These are phyloP conservation scores for Fragum fragum DNA, from an alignment of 2,888 invertebrate species.

Conservation along the genomic window DNA sequence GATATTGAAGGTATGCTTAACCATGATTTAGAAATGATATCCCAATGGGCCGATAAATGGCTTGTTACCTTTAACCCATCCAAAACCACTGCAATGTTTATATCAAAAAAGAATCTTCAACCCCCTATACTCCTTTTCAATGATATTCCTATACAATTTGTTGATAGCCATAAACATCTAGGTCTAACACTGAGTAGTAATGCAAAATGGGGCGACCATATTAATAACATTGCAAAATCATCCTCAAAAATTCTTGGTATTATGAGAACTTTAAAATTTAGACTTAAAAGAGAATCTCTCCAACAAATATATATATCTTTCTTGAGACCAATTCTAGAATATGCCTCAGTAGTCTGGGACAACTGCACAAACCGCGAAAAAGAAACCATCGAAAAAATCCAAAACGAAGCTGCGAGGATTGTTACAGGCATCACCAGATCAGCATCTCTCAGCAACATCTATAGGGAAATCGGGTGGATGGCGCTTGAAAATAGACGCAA, in stretches of 20 bases:
- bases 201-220: not conserved
- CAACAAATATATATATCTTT: not conserved
- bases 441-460: not conserved
- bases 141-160: not conserved
- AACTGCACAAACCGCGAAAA: too few relatives aligned
- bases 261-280: not conserved
- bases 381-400: not conserved
- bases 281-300: not conserved
- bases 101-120: too few relatives aligned
- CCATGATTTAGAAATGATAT: too few relatives aligned
- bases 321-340: constrained; percentile 1
- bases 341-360: not conserved
- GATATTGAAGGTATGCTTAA: too few relatives aligned
- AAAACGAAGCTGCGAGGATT: constrained; percentile 15
- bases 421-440: not conserved
- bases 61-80: constrained; percentile 10
- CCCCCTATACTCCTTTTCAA: too few relatives aligned
- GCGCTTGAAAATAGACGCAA: not conserved
- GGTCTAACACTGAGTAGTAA: too few relatives aligned
- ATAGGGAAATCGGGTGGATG: constrained; percentile 9
- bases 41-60: not conserved
- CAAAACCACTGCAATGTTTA: too few relatives aligned
- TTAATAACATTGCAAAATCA: not conserved
- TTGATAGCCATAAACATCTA: not conserved
- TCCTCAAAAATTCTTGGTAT: not conserved